Percentiles rank a stretch among this genome's conserved stretches.
Evolutionary conservation across 2,113 vertebrate genomes (phyloP).

Genomic region (Caloenas nicobarica): DNA sequence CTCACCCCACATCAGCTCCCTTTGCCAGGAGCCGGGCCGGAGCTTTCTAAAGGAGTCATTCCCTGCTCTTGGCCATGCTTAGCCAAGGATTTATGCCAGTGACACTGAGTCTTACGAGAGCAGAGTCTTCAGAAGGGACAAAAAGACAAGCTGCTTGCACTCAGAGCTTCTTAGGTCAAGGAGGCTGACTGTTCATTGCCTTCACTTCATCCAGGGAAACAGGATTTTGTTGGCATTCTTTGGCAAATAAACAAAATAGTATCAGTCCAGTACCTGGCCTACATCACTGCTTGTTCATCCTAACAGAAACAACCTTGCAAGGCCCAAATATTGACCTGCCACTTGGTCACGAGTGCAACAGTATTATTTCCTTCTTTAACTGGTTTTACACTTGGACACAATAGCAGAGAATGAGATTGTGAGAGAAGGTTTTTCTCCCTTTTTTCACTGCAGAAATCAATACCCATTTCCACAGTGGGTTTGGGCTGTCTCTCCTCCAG

Average conservation of each 20-base stretch:
- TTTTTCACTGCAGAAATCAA: not conserved
- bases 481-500: not conserved
- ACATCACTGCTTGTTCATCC: not conserved
- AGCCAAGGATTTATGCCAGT: not conserved
- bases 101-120: not conserved
- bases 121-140: not conserved
- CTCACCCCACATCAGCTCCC: not conserved
- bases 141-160: not conserved
- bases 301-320: not conserved
- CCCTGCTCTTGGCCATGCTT: not conserved
- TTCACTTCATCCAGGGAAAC: not conserved
- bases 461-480: not conserved
- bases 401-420: not conserved
- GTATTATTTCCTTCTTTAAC: not conserved
- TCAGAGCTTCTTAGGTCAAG: not conserved
- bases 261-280: not conserved
- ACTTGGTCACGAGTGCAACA: not conserved
- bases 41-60: not conserved
- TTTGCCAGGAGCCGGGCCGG: not conserved
- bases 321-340: not conserved
- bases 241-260: not conserved
- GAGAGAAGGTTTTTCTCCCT: not conserved
- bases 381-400: not conserved
- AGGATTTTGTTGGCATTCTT: not conserved
- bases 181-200: not conserved